These are phyloP conservation scores for Psilopogon haemacephalus DNA, from an alignment of 2,113 vertebrate species.

Conservation along the genomic window DNA sequence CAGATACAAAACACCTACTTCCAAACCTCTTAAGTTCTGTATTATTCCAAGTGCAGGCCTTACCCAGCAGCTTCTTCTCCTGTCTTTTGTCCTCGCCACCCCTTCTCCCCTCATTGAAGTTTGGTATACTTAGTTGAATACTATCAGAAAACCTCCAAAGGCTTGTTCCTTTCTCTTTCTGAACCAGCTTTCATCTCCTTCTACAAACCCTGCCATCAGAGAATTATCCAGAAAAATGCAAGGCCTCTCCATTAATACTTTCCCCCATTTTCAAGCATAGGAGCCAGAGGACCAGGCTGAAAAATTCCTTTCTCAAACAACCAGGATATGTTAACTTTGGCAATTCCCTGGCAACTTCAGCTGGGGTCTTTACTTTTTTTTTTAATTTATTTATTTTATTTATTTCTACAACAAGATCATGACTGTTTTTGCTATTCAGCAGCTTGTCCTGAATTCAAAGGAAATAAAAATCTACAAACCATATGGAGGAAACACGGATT, in stretches of 20 bases:
- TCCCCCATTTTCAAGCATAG: neutral
- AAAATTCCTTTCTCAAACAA: conserved; percentile 12
- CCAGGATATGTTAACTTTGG: neutral
- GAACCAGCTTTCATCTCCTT: neutral
- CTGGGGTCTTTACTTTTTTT: neutral
- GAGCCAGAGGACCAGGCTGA: neutral
- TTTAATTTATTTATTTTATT: neutral
- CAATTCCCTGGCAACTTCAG: neutral
- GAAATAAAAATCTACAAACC: conserved; percentile 77
- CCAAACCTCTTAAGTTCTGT: neutral
- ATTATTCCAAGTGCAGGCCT: neutral
- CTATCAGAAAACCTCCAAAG: neutral
- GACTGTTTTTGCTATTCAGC: conserved; percentile 60
- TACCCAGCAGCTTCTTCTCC: neutral
- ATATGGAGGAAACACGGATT: conserved; percentile 76
- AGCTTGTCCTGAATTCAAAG: conserved; percentile 53
- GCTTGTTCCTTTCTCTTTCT: neutral
- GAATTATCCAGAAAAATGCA: neutral
- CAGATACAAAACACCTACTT: neutral
- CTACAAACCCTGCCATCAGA: neutral
- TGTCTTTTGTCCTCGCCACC: neutral
- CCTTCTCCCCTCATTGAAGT: fast-evolving
- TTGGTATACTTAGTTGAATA: neutral
- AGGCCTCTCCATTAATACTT: too few species aligned
- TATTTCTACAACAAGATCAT: conserved; percentile 19